A percentile compares a stretch with the other conserved stretches of the same genome.
phyloP scores from a whole-genome alignment of 1,140 invertebrate genomes.

The Dinoponera quadriceps region DNA sequence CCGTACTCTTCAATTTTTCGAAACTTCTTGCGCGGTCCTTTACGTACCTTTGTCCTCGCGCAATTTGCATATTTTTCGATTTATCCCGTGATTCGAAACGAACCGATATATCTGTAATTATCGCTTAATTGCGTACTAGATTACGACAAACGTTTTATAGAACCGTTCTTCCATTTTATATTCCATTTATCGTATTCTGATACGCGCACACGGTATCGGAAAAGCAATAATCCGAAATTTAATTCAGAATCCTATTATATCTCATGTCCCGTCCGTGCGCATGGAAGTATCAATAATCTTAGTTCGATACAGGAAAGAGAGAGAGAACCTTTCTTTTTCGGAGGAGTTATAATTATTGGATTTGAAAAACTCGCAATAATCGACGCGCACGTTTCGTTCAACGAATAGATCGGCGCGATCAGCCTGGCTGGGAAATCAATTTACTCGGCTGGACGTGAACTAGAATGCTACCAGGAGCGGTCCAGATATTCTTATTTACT shows the following conservation, averaged over 20 bases:
- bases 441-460: neutral
- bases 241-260: slow-evolving; percentile 40
- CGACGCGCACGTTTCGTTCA: slow-evolving; percentile 3
- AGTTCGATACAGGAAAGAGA: neutral
- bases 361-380: neutral
- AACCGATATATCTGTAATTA: slow-evolving; percentile 15
- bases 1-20: neutral
- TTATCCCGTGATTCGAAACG: neutral
- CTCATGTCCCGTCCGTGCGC: slow-evolving; percentile 20
- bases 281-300: slow-evolving; percentile 20
- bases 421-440: slow-evolving; percentile 19
- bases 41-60: neutral
- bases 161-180: slow-evolving; percentile 21
- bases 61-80: neutral
- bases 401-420: neutral
- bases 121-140: slow-evolving; percentile 30
- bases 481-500: slow-evolving; percentile 52
- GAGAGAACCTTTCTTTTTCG: neutral
- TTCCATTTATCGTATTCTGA: slow-evolving; percentile 57
- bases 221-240: slow-evolving; percentile 59
- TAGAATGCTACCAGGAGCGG: neutral
- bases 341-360: neutral
- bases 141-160: slow-evolving; percentile 36
- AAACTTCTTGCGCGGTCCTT: neutral
- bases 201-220: slow-evolving; percentile 55